These are phyloP conservation scores for Stichodactyla helianthus DNA, from an alignment of 64 coral and sea anemone genomes.

Conservation along the genomic window DNA sequence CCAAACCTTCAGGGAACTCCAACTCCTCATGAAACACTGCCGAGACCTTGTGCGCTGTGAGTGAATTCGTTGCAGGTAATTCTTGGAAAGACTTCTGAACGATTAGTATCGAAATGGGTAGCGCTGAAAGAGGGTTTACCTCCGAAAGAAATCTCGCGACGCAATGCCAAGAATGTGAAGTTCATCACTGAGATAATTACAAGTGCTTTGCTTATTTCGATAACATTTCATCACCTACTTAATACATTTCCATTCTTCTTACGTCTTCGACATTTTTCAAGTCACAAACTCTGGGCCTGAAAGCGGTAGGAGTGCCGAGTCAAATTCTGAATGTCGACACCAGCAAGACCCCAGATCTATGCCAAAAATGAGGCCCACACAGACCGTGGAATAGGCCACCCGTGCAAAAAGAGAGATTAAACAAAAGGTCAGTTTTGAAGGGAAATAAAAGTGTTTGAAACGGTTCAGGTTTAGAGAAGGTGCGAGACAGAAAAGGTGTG, in stretches of 20 bases:
- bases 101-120: not conserved
- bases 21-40: not conserved
- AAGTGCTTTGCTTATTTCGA: constrained; percentile 1
- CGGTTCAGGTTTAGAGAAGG: not conserved
- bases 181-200: constrained; percentile 6
- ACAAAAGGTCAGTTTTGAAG: not conserved
- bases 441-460: not conserved
- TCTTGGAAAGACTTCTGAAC: not conserved
- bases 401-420: not conserved
- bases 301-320: constrained; percentile 7
- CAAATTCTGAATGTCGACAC: constrained; percentile 17
- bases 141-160: not conserved
- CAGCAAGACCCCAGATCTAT: not conserved
- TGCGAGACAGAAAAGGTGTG: not conserved
- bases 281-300: not conserved
- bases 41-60: not conserved
- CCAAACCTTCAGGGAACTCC: not conserved
- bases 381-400: not conserved
- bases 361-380: constrained; percentile 1
- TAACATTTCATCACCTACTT: constrained; percentile 9
- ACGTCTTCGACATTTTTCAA: constrained; percentile 12
- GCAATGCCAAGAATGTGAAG: not conserved
- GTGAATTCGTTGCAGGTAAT: not conserved
- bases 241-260: not conserved
- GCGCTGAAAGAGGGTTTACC: not conserved